Conservation (phyloP, 2,797 vertebrate genomes). For the Myotis myotis region DNA sequence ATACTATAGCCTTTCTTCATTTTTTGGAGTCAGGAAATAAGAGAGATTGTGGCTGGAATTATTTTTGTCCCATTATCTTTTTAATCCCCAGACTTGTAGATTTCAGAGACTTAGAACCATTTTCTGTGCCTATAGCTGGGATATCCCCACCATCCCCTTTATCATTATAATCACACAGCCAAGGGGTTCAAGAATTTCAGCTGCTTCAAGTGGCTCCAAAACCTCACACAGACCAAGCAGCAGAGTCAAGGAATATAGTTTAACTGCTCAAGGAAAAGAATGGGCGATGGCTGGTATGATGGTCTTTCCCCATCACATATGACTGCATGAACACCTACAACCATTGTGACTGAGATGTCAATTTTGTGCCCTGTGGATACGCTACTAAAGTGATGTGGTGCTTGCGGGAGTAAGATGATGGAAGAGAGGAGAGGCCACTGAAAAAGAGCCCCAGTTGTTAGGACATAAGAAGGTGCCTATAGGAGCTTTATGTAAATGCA, state of each 20-base stretch:
- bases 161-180: background rate
- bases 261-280: background rate
- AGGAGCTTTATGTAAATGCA: background rate
- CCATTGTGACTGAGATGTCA: background rate
- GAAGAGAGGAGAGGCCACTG: background rate
- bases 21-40: conserved; percentile 38
- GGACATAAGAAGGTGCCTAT: background rate
- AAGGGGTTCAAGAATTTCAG: background rate
- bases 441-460: background rate
- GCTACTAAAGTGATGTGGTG: background rate
- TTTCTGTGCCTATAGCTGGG: background rate
- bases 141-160: background rate
- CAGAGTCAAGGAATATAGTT: background rate
- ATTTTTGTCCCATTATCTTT: conserved; percentile 39
- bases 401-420: background rate
- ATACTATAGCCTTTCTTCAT: background rate
- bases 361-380: background rate
- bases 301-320: background rate
- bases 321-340: background rate
- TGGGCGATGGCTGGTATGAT: background rate
- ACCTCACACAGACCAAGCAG: background rate
- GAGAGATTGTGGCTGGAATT: background rate
- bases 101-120: background rate
- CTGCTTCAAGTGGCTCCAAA: background rate
- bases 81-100: conserved; percentile 1